These are phyloP conservation scores for Otolemur garnettii DNA, from an alignment of 2,113 vertebrate genomes.

Conservation along the genomic window DNA sequence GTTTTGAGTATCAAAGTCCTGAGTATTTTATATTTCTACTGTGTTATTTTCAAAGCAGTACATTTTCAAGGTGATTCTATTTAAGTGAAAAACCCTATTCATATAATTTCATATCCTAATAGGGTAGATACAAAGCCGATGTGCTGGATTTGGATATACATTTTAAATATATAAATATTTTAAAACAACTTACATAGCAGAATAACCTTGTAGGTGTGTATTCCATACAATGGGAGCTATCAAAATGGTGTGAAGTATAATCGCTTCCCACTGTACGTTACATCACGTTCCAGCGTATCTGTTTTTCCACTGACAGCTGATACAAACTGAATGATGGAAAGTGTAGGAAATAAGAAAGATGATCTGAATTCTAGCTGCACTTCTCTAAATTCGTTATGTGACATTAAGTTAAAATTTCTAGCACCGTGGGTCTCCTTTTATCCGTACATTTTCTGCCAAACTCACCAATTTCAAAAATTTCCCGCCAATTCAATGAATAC, in stretches of 20 bases:
- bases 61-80: constrained; percentile 22
- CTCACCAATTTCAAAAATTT: neutral
- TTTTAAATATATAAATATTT: neutral
- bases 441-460: neutral
- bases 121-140: neutral
- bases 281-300: neutral
- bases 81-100: neutral
- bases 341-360: neutral
- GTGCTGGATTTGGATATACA: neutral
- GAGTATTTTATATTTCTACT: neutral
- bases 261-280: neutral
- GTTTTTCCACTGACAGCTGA: neutral
- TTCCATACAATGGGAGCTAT: neutral
- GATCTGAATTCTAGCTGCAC: neutral
- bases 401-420: neutral
- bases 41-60: neutral
- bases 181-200: neutral
- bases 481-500: neutral
- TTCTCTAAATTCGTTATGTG: neutral
- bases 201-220: neutral
- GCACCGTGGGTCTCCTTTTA: neutral
- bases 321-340: neutral
- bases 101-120: neutral
- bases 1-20: neutral
- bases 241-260: neutral